A percentile compares a stretch with the other conserved stretches of the same genome.
These are phyloP conservation scores for Xyliphius kryptos DNA, from an alignment of 2,113 vertebrate genomes.

Conservation along the genomic window DNA sequence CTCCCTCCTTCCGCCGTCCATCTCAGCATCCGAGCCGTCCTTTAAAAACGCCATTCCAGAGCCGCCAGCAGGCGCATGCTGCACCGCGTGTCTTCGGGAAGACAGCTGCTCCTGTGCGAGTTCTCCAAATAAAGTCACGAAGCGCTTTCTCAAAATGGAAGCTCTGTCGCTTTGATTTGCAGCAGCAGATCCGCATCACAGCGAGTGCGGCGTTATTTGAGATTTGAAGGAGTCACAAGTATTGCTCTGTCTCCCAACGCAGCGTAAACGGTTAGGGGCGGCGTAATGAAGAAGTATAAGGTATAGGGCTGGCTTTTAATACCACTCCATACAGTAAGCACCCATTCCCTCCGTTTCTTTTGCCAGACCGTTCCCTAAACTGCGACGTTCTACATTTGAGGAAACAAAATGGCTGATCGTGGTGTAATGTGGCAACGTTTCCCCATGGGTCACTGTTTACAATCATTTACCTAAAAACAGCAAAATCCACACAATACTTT, in stretches of 20 bases:
- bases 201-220: slow-evolving; percentile 71
- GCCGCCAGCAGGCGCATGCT: slow-evolving; percentile 35
- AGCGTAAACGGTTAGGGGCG: slow-evolving; percentile 76
- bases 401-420: background rate
- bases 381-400: background rate
- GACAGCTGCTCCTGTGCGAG: slow-evolving; percentile 10
- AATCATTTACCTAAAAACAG: background rate
- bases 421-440: background rate
- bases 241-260: slow-evolving; percentile 67
- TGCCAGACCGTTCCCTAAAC: background rate
- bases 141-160: slow-evolving; percentile 41
- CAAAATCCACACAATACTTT: too few species aligned
- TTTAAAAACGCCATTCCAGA: slow-evolving; percentile 56
- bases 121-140: slow-evolving; percentile 18
- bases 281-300: slow-evolving; percentile 71
- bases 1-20: slow-evolving; percentile 70
- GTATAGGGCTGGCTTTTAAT: slow-evolving; percentile 57
- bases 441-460: background rate
- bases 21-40: slow-evolving; percentile 57
- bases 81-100: slow-evolving; percentile 53
- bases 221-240: slow-evolving; percentile 74
- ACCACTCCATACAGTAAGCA: slow-evolving; percentile 32
- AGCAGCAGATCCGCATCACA: slow-evolving; percentile 46
- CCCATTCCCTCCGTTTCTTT: slow-evolving; percentile 23
- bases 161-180: slow-evolving; percentile 38